Percentiles rank a stretch among this genome's conserved stretches.
These are phyloP conservation scores for human (Homo sapiens) DNA, from an alignment of 2,113 vertebrate genomes.

Conservation along the genomic window GRCh38 chr3:57790001-57790500, in stretches of 20 bases:
- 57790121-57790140: not conserved
- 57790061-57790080: too few species aligned
- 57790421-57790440: not conserved
- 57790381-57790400: constrained; percentile 28
- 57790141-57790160: constrained; percentile 2
- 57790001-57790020: too few species aligned
- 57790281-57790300: not conserved
- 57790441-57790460: not conserved
- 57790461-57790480: not conserved
- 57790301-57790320: not conserved
- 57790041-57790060: too few species aligned
- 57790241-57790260: not conserved
- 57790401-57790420: not conserved
- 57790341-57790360: not conserved
- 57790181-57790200: constrained; percentile 26
- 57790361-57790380: not conserved
- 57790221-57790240: not conserved
- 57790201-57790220: not conserved
- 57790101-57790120: too few species aligned
- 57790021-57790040: too few species aligned
- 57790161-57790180: constrained; percentile 30
- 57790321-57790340: constrained; percentile 14
- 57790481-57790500: constrained; percentile 42
- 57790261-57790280: not conserved
- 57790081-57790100: too few species aligned